Percentiles rank a stretch among this genome's conserved stretches.
phyloP scores from a whole-genome alignment of 2,113 vertebrate genomes.

The Oryzias curvinotus region DNA sequence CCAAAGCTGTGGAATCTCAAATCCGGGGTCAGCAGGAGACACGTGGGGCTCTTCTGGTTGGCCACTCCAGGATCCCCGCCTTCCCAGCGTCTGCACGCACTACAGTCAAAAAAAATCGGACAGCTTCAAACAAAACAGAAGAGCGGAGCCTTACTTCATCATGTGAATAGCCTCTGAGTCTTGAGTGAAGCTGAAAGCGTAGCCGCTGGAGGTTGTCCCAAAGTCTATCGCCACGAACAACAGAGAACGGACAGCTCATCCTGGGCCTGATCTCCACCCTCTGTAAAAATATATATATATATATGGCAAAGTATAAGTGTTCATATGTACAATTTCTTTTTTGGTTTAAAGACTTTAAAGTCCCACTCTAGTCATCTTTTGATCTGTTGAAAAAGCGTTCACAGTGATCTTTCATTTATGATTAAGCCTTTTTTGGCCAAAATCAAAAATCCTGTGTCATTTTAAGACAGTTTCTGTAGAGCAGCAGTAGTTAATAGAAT shows the following conservation, averaged over 20 bases:
- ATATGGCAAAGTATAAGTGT: neutral
- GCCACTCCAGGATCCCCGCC: slow-evolving; percentile 94
- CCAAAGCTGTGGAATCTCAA: slow-evolving; percentile 94
- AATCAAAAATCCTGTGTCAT: too few species aligned
- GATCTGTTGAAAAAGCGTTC: too few species aligned
- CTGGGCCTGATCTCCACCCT: slow-evolving; percentile 76
- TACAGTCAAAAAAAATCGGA: neutral
- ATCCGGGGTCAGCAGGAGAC: slow-evolving; percentile 90
- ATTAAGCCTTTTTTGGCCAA: too few species aligned
- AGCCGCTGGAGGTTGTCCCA: slow-evolving; percentile 94
- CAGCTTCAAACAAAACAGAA: neutral
- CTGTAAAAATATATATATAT: slow-evolving; percentile 75
- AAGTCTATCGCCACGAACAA: slow-evolving; percentile 96
- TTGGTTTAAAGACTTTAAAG: too few species aligned
- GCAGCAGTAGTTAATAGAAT: too few species aligned
- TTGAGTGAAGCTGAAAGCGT: slow-evolving; percentile 91
- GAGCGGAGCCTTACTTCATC: slow-evolving; percentile 86
- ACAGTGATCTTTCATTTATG: too few species aligned
- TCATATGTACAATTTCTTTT: too few species aligned
- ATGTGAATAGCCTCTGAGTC: slow-evolving; percentile 95
- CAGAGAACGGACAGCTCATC: slow-evolving; percentile 77
- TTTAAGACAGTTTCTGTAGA: too few species aligned
- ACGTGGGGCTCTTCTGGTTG: slow-evolving; percentile 97
- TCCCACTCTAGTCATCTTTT: too few species aligned
- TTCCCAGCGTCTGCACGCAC: slow-evolving; percentile 88